phyloP scores from a whole-genome alignment of 2,888 invertebrate genomes.

The Drosophila histrio region DNA sequence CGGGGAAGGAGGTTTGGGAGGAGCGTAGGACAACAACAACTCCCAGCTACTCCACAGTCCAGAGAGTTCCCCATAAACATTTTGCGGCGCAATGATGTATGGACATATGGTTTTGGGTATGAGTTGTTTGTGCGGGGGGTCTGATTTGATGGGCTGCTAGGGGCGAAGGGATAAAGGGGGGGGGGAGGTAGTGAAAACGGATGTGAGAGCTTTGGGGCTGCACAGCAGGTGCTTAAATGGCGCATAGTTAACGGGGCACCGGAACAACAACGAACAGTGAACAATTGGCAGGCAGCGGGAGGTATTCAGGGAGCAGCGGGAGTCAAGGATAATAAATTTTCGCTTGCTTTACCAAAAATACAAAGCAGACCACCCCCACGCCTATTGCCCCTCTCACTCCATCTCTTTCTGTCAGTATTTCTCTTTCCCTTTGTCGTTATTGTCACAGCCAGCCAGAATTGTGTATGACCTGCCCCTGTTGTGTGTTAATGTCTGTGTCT shows the following conservation, averaged over 20 bases:
- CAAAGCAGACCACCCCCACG: slow-evolving; percentile 28
- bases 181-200: slow-evolving; percentile 12
- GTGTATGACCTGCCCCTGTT: slow-evolving; percentile 4
- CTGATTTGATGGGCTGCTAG: slow-evolving; percentile 7
- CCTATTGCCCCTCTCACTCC: too few relatives aligned
- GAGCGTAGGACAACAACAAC: not conserved
- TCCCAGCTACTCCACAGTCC: slow-evolving; percentile 4
- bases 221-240: slow-evolving; percentile 76
- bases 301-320: slow-evolving; percentile 45
- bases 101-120: slow-evolving; percentile 44
- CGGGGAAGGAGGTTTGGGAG: not conserved
- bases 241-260: slow-evolving; percentile 72
- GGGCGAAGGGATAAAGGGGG: not conserved
- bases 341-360: slow-evolving; percentile 60
- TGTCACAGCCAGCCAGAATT: slow-evolving; percentile 46
- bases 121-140: not conserved
- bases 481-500: not conserved
- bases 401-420: not conserved
- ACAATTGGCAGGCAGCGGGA: slow-evolving; percentile 49
- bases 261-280: slow-evolving; percentile 50
- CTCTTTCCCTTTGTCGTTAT: slow-evolving; percentile 25
- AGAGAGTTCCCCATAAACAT: slow-evolving; percentile 61
- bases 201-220: slow-evolving; percentile 55
- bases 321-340: slow-evolving; percentile 71
- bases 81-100: slow-evolving; percentile 77